These are phyloP conservation scores for Ooceraea biroi DNA, from an alignment of 1,140 invertebrate genomes.

Conservation along the genomic window DNA sequence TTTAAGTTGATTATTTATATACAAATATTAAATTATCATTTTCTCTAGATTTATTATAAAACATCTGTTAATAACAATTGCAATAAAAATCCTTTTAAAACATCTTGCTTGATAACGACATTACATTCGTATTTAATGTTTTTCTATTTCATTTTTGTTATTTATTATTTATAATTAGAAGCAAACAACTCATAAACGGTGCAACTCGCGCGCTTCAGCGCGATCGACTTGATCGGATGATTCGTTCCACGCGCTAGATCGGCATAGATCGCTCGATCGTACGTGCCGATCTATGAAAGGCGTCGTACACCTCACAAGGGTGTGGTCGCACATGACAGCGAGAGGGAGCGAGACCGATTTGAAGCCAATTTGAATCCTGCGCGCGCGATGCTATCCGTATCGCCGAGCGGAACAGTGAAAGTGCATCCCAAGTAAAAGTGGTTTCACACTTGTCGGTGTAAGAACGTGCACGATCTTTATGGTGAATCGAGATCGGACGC, in stretches of 20 bases:
- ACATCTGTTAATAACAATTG: not conserved
- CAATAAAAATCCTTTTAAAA: not conserved
- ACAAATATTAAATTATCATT: not conserved
- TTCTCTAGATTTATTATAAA: not conserved
- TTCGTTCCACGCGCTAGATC: not conserved
- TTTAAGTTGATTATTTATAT: too few species aligned
- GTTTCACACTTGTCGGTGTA: constrained; percentile 71
- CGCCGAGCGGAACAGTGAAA: constrained; percentile 83
- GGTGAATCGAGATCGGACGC: constrained; percentile 78
- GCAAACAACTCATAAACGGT: not conserved
- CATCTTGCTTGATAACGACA: not conserved
- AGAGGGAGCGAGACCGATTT: constrained; percentile 51
- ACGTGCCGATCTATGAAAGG: constrained; percentile 19
- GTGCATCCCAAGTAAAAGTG: constrained; percentile 82
- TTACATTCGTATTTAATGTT: too few species aligned
- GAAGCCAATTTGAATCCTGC: constrained; percentile 68
- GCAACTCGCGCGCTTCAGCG: not conserved
- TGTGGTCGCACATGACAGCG: constrained; percentile 23
- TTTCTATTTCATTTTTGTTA: too few species aligned
- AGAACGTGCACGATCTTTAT: constrained; percentile 76
- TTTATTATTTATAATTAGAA: too few species aligned
- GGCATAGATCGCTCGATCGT: not conserved
- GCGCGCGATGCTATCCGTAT: constrained; percentile 72
- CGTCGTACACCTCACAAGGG: not conserved
- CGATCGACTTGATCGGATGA: too few species aligned